A percentile compares a stretch with the other conserved stretches of the same genome.
These are phyloP conservation scores for Caenorhabditis afra DNA, from an alignment of 2,888 invertebrate species.

Conservation along the genomic window DNA sequence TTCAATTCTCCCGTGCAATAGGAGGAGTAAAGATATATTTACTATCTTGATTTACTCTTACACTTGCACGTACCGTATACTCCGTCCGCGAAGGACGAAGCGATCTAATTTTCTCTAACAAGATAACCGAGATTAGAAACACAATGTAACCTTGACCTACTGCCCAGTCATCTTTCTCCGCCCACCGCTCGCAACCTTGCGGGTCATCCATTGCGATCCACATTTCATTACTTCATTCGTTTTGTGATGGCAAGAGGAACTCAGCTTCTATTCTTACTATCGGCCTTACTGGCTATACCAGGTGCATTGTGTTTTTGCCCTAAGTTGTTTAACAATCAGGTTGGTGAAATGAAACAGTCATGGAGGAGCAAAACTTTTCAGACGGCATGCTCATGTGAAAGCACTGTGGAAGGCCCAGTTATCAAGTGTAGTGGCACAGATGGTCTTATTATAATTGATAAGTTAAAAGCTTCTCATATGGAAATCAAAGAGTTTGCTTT, in stretches of 20 bases:
- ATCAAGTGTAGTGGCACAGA: constrained; percentile 78
- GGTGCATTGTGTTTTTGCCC: constrained; percentile 73
- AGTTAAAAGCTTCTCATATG: constrained; percentile 75
- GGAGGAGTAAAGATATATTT: no score
- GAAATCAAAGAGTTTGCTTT: constrained; percentile 78
- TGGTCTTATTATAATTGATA: constrained; percentile 77
- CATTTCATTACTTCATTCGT: constrained; percentile 26
- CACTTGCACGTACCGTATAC: constrained; percentile 22
- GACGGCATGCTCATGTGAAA: constrained; percentile 77
- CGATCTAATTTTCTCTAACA: constrained; percentile 37
- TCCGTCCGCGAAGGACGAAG: constrained; percentile 52
- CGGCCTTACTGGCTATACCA: constrained; percentile 54
- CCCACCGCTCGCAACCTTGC: constrained; percentile 12
- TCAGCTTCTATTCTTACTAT: constrained; percentile 35
- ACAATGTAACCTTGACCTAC: constrained; percentile 59
- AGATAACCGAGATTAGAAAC: constrained; percentile 49
- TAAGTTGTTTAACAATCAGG: constrained; percentile 75
- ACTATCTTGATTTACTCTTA: neutral
- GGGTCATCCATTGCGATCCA: constrained; percentile 26
- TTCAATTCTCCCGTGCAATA: no score
- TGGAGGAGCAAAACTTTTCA: constrained; percentile 37
- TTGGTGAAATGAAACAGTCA: constrained; percentile 19
- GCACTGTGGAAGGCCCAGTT: constrained; percentile 80
- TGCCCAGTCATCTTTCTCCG: constrained; percentile 15
- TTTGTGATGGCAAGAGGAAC: neutral